phyloP scores from a whole-genome alignment of 2,888 invertebrate species.

The Autographa gamma region DNA sequence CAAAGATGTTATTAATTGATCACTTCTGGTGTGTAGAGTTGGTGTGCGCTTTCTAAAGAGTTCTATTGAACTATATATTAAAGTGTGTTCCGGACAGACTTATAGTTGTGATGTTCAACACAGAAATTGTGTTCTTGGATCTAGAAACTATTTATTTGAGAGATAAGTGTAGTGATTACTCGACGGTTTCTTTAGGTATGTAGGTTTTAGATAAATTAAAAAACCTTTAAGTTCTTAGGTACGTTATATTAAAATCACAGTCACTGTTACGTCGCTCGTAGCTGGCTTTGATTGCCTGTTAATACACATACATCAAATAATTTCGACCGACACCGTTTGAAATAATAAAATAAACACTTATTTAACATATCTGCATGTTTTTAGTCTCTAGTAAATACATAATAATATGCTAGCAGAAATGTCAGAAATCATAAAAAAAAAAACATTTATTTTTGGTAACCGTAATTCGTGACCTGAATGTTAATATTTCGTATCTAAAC shows the following conservation, averaged over 20 bases:
- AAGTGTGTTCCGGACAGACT: constrained; percentile 45
- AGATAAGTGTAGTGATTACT: not conserved
- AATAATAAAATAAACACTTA: no score
- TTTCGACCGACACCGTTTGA: no score
- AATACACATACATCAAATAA: no score
- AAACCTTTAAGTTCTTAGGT: no score
- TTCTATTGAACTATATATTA: constrained; percentile 48
- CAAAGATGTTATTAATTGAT: constrained; percentile 53
- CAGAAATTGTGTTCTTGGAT: constrained; percentile 36
- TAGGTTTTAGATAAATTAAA: not conserved
- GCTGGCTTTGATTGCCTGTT: no score
- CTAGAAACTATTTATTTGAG: not conserved
- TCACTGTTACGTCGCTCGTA: no score
- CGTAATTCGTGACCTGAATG: not conserved
- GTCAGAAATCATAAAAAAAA: not conserved
- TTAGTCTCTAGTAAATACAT: no score
- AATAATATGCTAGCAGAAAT: not conserved
- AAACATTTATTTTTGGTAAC: not conserved
- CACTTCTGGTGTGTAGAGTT: constrained; percentile 24
- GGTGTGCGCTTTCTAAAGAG: constrained; percentile 45
- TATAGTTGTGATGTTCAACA: constrained; percentile 34
- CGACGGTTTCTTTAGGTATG: not conserved
- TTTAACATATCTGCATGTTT: no score
- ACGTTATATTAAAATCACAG: no score
- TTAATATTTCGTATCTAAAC: not conserved